Percentiles rank a stretch among this genome's conserved stretches.
These are phyloP conservation scores for Pogonomyrmex barbatus DNA, from an alignment of 1,140 invertebrate genomes.

Conservation along the genomic window DNA sequence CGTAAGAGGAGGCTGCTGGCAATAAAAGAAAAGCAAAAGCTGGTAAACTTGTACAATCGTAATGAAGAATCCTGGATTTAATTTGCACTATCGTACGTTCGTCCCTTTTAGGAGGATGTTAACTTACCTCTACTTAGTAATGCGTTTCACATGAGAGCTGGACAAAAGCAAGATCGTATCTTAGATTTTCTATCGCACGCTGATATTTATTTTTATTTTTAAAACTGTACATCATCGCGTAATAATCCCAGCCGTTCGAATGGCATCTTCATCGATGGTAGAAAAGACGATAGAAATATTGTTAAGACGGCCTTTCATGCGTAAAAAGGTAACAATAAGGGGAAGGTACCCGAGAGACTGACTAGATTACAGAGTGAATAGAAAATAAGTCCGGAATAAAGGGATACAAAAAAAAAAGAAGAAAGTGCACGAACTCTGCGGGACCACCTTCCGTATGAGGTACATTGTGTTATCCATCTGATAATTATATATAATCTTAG, in stretches of 20 bases:
- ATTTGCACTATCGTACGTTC: slow-evolving; percentile 61
- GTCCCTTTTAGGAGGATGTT: slow-evolving; percentile 48
- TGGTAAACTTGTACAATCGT: slow-evolving; percentile 64
- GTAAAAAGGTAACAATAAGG: slow-evolving; percentile 43
- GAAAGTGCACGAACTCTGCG: slow-evolving; percentile 1
- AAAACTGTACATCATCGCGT: slow-evolving; percentile 22
- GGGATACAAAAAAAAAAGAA: slow-evolving; percentile 7
- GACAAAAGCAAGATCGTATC: slow-evolving; percentile 58
- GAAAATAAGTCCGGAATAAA: slow-evolving; percentile 49
- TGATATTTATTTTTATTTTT: slow-evolving; percentile 7
- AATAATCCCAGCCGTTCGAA: slow-evolving; percentile 34
- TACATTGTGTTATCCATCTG: slow-evolving; percentile 33
- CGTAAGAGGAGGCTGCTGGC: slow-evolving; percentile 47
- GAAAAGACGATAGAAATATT: slow-evolving; percentile 22
- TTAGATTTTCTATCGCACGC: slow-evolving; percentile 37
- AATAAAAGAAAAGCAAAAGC: slow-evolving; percentile 70
- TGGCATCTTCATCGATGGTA: slow-evolving; percentile 31
- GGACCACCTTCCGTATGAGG: slow-evolving; percentile 1
- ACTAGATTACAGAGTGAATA: slow-evolving; percentile 49
- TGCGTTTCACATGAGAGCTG: slow-evolving; percentile 39
- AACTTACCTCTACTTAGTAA: slow-evolving; percentile 52
- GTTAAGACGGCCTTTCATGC: slow-evolving; percentile 45
- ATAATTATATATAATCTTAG: slow-evolving; percentile 49
- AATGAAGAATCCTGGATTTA: slow-evolving; percentile 70
- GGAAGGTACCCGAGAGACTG: slow-evolving; percentile 2